Base-by-base conservation (phyloP, 2,113 vertebrate species). In the Tragelaphus buxtoni region DNA sequence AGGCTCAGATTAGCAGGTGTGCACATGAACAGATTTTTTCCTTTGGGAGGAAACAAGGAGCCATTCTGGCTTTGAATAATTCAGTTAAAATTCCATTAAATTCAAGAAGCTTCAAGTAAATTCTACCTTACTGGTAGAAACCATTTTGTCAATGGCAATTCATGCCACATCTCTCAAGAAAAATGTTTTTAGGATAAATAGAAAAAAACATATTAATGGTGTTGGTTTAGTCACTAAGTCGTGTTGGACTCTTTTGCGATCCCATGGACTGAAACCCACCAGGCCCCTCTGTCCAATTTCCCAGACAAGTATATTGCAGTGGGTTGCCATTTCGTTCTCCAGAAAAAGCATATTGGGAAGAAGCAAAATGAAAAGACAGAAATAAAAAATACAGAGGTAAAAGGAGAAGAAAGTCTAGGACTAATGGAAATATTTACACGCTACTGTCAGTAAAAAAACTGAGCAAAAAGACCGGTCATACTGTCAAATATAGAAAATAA, bases 341-440 rank as follows among this genome's bases (percentile, higher is more conserved):
- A 74, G 35, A 42, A 42, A 39, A 87, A 87, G 86, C 47, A 28
- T 30, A 74, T 39, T 86, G 10, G 14, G 47, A 93, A 80, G 47
- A 92, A 94, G 18, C n/a, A 96, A 93, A 61, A 82, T 90, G 32
- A 95, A 96, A 96, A 95, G n/a, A 69, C 3, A 74, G 42, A 28
- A 69, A 83, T 55, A 85, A 90, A 89, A 47, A 92, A 90, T 61
- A 65, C 8, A 86, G 39, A 20, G 22, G 58, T 88, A 63, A 91
- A 90, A 77, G 51, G n/a, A 79, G 13, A 32, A 86, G 55, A 39
- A 92, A 94, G n/a, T 69, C 3, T 20, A 91, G 9, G 53, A 51
- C n/a, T 91, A 93, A 91, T 95, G 74, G 53, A 97, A 95, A 91
- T 63, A 89, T 9, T 35, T 96, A 26, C 42, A 39, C 74, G 4